Conservation (phyloP, 2,797 vertebrate genomes). For the Gymnothorax javanicus region DNA sequence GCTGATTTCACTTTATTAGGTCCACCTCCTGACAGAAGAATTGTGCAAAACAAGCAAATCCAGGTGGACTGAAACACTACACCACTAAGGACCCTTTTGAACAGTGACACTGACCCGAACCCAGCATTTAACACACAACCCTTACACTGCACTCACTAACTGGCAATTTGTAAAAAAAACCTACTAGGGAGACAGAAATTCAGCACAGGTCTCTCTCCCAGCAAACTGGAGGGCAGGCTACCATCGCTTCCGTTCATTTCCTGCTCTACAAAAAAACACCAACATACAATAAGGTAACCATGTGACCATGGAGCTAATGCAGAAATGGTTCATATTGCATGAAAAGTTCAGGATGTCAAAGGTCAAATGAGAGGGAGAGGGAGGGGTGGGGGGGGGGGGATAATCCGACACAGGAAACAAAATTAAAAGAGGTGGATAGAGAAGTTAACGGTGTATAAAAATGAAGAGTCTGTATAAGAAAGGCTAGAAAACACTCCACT, state of each 20-base stretch:
- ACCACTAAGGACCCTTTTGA: not conserved
- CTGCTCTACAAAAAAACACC: slow-evolving; percentile 67
- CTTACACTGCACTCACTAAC: not conserved
- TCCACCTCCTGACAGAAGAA: not conserved
- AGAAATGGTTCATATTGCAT: slow-evolving; percentile 80
- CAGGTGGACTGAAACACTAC: too few relatives aligned
- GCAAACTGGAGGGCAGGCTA: slow-evolving; percentile 44
- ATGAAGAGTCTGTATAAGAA: slow-evolving; percentile 87
- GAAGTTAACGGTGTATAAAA: slow-evolving; percentile 77
- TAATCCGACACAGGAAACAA: slow-evolving; percentile 68
- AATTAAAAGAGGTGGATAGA: slow-evolving; percentile 65
- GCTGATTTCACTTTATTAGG: not conserved
- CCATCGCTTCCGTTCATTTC: slow-evolving; percentile 60
- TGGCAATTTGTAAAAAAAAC: not conserved
- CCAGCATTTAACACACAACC: not conserved
- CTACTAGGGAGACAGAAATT: not conserved
- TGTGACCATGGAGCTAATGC: slow-evolving; percentile 83
- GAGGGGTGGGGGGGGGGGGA: slow-evolving; percentile 67
- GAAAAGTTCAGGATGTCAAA: slow-evolving; percentile 64
- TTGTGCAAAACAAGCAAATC: too few relatives aligned
- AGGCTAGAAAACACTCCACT: slow-evolving; percentile 92
- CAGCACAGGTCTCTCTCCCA: slow-evolving; percentile 43
- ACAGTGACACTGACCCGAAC: not conserved
- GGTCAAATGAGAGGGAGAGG: slow-evolving; percentile 69
- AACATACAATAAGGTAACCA: slow-evolving; percentile 66